Evolutionary conservation across 2,888 invertebrate species (phyloP), one percentile per base, ranked within the genome.

Genomic region (Drosophila niveifrons): DNA sequence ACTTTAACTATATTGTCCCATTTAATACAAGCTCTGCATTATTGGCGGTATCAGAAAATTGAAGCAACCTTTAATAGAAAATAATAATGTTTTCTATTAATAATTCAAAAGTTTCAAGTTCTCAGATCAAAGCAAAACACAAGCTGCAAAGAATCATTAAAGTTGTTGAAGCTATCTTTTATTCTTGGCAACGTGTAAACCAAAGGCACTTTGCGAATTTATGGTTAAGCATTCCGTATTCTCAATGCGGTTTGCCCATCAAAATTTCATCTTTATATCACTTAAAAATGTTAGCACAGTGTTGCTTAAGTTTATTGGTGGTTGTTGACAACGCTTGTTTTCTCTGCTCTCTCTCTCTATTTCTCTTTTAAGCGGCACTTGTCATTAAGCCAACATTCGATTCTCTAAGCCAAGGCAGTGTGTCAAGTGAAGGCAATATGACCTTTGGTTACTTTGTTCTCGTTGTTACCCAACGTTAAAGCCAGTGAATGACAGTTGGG

Each of bases 331-430:
- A 15, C 3, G 34, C 23, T 23, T 23, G 23, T 23, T 23, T 23
- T 23, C 23, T 23, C 23, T 41, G 8, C 36, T 15, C 39, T 13
- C 39, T 39, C 8, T 8, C 23, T 17, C 48, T 23, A 23, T 23
- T 23, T 23, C 23, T 23, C 23, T 23, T 23, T 61, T 29, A 50
- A 36, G 23, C 46, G 41, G 0, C 28, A 31, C 48, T 47, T 61
- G 36, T 50, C 66, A 43, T 63, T 75, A 63, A 57, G 41, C 56
- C 31, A 29, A 44, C 51, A 50, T 43, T 48, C 57, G 53, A 66
- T 62, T 36, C 34, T 34, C 48, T 43, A 18, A 28, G n/a, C 65
- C 11, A 18, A 47, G 10, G 9, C 4, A 7, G 15, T 2, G 1
- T 1, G 29, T 2, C 3, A 29, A 2, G 51, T 6, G 17, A n/a